Percentiles rank a stretch among this genome's conserved stretches.
Evolutionary conservation across 2,797 vertebrate species (phyloP).

Genomic region (Rhinatrema bivittatum): DNA sequence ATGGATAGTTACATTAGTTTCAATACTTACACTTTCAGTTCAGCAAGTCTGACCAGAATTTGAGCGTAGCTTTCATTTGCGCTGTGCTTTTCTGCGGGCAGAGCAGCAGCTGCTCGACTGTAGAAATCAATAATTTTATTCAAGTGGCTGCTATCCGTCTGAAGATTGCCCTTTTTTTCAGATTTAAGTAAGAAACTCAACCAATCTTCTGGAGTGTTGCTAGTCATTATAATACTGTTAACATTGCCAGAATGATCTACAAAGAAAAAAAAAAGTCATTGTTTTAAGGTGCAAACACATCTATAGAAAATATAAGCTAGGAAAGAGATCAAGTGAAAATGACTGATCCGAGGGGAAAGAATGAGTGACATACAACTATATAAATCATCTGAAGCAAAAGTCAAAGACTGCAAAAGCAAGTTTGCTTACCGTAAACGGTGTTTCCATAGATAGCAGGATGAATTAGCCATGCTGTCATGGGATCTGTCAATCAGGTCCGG

Average conservation of each 20-base stretch:
- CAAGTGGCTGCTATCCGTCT: slow-evolving; percentile 57
- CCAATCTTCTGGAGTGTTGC: slow-evolving; percentile 81
- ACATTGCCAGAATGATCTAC: slow-evolving; percentile 87
- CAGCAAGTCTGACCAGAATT: slow-evolving; percentile 87
- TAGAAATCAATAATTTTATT: slow-evolving; percentile 77
- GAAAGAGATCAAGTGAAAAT: too few species aligned
- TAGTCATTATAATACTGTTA: slow-evolving; percentile 73
- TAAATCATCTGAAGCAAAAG: too few species aligned
- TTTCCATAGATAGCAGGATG: too few species aligned
- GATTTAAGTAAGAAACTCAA: slow-evolving; percentile 69
- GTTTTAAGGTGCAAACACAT: too few species aligned
- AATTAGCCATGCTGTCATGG: too few species aligned
- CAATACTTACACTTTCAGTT: slow-evolving; percentile 86
- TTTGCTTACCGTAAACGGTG: too few species aligned
- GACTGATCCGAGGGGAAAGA: too few species aligned
- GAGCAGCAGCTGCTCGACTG: slow-evolving; percentile 73
- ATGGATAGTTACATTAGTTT: too few species aligned
- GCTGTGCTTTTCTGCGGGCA: slow-evolving; percentile 75
- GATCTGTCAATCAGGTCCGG: too few species aligned
- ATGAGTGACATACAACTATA: too few species aligned
- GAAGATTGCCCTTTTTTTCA: slow-evolving; percentile 73
- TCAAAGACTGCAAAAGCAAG: too few species aligned
- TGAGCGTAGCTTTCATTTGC: slow-evolving; percentile 83
- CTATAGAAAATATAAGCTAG: too few species aligned
- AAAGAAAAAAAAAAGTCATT: slow-evolving; percentile 20